Percentiles rank a stretch among this genome's conserved stretches.
Conservation (phyloP, 2,888 invertebrate species). For the Nezara viridula region DNA sequence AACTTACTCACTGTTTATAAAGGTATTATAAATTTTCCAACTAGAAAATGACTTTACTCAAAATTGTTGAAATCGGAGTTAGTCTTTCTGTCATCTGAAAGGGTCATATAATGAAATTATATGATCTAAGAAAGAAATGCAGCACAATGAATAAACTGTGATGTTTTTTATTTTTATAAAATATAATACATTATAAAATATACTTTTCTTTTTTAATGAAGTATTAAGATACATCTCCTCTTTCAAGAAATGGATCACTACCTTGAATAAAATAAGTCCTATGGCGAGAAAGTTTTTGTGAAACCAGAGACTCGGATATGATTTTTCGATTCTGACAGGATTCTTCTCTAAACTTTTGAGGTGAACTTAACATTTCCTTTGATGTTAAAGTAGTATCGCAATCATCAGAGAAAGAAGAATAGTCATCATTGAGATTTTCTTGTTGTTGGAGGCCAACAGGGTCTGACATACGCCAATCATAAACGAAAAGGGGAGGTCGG, state of each 20-base stretch:
- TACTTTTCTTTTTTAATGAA: background rate
- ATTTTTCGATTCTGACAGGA: constrained; percentile 14
- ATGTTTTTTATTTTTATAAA: constrained; percentile 25
- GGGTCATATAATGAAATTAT: background rate
- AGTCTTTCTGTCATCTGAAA: no score
- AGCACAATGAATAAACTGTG: background rate
- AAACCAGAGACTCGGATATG: background rate
- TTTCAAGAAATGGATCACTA: constrained; percentile 2
- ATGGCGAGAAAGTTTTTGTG: constrained; percentile 18
- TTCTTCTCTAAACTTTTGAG: background rate
- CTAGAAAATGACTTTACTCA: no score
- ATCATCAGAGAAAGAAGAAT: background rate
- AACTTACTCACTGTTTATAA: no score
- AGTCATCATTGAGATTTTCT: constrained; percentile 31
- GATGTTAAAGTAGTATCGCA: background rate
- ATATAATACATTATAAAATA: constrained; percentile 16
- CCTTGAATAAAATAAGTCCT: constrained; percentile 30
- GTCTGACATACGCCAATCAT: constrained; percentile 27
- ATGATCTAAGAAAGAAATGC: background rate
- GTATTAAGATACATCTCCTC: background rate
- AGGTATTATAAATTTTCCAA: no score
- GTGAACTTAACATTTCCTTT: constrained; percentile 21
- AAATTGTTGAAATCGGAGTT: no score
- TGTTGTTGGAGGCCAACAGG: constrained; percentile 12
- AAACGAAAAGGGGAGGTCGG: background rate